Evolutionary conservation across 1,140 invertebrate genomes (phyloP).

Genomic region (Charaxes varanes): DNA sequence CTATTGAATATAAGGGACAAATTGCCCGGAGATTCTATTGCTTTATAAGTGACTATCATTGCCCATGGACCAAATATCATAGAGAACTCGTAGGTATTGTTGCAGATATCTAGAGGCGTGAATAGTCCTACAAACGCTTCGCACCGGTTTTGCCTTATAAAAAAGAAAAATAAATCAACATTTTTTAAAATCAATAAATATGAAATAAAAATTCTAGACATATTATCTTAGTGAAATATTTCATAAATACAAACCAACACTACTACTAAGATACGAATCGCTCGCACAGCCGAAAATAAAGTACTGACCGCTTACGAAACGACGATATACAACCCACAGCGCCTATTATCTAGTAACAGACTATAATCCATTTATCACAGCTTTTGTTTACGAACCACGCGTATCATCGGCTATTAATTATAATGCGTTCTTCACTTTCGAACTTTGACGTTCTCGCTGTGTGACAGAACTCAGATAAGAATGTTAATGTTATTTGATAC

Average conservation of each 20-base stretch:
- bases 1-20: too few relatives aligned
- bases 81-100: too few relatives aligned
- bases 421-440: slow-evolving; percentile 68
- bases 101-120: too few relatives aligned
- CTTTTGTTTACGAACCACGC: slow-evolving; percentile 70
- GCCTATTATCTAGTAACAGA: slow-evolving; percentile 65
- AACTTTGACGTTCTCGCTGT: slow-evolving; percentile 71
- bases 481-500: slow-evolving; percentile 70
- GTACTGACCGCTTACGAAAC: slow-evolving; percentile 48
- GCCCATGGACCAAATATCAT: too few relatives aligned
- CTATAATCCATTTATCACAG: slow-evolving; percentile 71
- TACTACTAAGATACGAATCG: slow-evolving; percentile 14
- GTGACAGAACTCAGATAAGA: slow-evolving; percentile 70
- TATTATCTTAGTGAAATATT: too few relatives aligned
- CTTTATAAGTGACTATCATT: too few relatives aligned
- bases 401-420: slow-evolving; percentile 74
- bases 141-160: too few relatives aligned
- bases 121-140: too few relatives aligned
- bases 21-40: too few relatives aligned
- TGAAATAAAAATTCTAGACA: too few relatives aligned
- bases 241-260: slow-evolving; percentile 1
- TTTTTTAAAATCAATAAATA: too few relatives aligned
- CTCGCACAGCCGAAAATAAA: slow-evolving; percentile 16
- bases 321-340: slow-evolving; percentile 61
- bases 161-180: too few relatives aligned